These are phyloP conservation scores for Sandelia bainsii DNA, from an alignment of 2,797 vertebrate species.

Conservation along the genomic window DNA sequence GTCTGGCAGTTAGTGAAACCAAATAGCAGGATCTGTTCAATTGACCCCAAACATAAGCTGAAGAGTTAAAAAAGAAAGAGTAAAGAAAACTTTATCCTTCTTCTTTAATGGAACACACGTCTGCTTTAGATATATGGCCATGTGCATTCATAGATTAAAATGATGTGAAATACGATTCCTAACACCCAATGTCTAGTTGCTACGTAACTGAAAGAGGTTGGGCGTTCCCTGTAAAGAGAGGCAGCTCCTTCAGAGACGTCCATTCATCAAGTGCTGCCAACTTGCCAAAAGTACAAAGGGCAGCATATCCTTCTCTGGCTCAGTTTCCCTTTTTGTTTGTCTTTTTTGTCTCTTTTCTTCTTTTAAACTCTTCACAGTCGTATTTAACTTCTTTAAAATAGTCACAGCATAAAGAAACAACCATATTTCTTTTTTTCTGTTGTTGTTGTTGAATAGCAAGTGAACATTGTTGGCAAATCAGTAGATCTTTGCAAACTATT, in stretches of 20 bases:
- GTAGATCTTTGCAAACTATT: constrained; percentile 27
- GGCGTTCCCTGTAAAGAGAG: constrained; percentile 72
- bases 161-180: constrained; percentile 77
- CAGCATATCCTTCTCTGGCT: constrained; percentile 75
- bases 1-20: constrained; percentile 58
- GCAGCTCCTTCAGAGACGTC: constrained; percentile 71
- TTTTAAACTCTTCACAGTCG: constrained; percentile 63
- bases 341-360: constrained; percentile 67
- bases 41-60: constrained; percentile 63
- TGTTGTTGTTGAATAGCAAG: constrained; percentile 25
- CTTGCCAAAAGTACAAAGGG: constrained; percentile 81
- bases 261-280: constrained; percentile 85
- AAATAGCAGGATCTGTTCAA: constrained; percentile 74
- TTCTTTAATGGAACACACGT: constrained; percentile 53
- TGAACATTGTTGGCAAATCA: constrained; percentile 31
- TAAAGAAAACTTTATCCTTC: constrained; percentile 50
- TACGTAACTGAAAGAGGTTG: constrained; percentile 82
- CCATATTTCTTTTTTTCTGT: constrained; percentile 55
- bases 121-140: constrained; percentile 60
- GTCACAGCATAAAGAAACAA: constrained; percentile 55
- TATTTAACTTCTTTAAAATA: constrained; percentile 68
- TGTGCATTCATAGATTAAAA: constrained; percentile 71
- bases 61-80: constrained; percentile 32
- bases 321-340: constrained; percentile 71
- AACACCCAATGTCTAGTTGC: constrained; percentile 76